Base-by-base conservation (phyloP, 2,888 invertebrate genomes). In the Apamea epomidion region DNA sequence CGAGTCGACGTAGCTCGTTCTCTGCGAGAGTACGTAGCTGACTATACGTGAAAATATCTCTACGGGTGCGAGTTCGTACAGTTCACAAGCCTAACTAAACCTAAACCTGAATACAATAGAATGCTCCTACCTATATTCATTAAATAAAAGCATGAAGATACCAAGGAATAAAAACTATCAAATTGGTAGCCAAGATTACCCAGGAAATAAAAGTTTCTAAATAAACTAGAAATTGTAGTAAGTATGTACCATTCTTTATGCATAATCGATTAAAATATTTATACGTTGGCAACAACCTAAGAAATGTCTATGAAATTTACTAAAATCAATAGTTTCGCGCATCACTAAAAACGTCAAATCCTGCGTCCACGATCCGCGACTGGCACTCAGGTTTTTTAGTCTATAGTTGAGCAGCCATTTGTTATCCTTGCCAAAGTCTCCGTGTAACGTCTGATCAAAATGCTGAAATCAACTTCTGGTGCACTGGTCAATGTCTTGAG, bases 381-480 rank as follows among this genome's bases (percentile, higher is more conserved):
- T 89, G 89, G 89, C 90, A 88, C 78, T 73, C 64, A 81, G 80
- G 81, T 84, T 86, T 85, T 90, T 88, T 93, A 87, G 90, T 94
- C 93, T 94, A 91, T 94, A 92, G 88, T 91, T 89, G 91, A 91
- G 94, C 92, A 94, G 96, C 96, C 97, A 97, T 96, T 96, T 96
- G 95, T 95, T 95, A 94, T 93, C 92, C 90, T 93, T 92, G 91
- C 90, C 85, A 93, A 94, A 95, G 93, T 92, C 91, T 84, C 90
- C 87, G 93, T 92, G 89, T 93, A 94, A 93, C 90, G 88, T 92
- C 85, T 89, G 83, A 90, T 90, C 92, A 96, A 96, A 95, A 97
- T 97, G 97, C 92, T 97, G 94, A 95, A 94, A 94, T 95, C 97
- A 90, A 95, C 94, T 88, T 93, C 97, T 89, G 95, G 97, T 90